These are phyloP conservation scores for Apocheima hispidaria DNA, from an alignment of 2,888 invertebrate genomes.

Conservation along the genomic window DNA sequence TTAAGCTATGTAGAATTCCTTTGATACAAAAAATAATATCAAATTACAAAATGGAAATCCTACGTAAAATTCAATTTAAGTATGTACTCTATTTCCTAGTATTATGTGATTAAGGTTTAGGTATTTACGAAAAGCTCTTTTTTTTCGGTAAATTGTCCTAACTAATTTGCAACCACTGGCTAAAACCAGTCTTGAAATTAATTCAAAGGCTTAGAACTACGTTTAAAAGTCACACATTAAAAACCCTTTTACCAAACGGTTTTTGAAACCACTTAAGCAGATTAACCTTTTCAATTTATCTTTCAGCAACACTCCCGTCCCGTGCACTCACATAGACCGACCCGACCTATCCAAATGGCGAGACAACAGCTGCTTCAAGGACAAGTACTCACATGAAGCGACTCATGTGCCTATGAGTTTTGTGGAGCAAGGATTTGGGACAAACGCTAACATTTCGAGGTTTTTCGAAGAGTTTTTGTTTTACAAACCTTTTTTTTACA, in stretches of 20 bases:
- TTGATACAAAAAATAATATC: no score
- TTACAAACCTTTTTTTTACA: constrained; percentile 32
- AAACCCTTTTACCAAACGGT: constrained; percentile 15
- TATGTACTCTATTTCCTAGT: no score
- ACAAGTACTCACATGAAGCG: constrained; percentile 43
- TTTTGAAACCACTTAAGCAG: constrained; percentile 13
- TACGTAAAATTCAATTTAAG: no score
- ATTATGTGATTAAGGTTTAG: no score
- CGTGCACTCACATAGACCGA: constrained; percentile 60
- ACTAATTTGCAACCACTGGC: neutral
- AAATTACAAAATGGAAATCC: no score
- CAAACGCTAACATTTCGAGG: constrained; percentile 40
- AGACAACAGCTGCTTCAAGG: constrained; percentile 58
- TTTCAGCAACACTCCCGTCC: constrained; percentile 63
- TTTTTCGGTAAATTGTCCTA: neutral
- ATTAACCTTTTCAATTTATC: constrained; percentile 27
- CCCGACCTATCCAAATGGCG: constrained; percentile 63
- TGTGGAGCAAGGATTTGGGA: constrained; percentile 32
- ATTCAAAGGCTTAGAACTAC: neutral
- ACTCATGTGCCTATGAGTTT: constrained; percentile 41
- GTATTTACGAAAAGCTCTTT: no score
- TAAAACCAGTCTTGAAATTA: constrained; percentile 1
- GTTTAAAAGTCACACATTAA: constrained; percentile 14
- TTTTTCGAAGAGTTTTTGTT: constrained; percentile 51
- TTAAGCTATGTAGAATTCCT: no score